These are phyloP conservation scores for Lepilemur ruficaudatus DNA, from an alignment of 2,797 vertebrate species.

Conservation along the genomic window DNA sequence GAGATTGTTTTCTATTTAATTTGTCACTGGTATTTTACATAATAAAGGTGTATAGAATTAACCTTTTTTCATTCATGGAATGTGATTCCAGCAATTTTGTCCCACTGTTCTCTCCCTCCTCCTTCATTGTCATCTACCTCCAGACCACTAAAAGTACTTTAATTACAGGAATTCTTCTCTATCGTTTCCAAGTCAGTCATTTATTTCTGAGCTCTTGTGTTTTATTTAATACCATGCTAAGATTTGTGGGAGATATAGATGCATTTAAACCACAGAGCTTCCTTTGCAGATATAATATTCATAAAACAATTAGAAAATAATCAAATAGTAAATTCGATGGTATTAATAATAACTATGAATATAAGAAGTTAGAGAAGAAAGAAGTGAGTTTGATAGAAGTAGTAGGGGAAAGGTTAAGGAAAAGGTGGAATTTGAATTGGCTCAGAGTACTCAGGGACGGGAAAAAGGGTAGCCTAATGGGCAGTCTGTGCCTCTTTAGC, in stretches of 20 bases:
- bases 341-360: neutral
- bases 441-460: neutral
- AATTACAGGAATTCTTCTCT: neutral
- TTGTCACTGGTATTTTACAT: neutral
- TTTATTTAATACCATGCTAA: neutral
- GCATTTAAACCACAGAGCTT: neutral
- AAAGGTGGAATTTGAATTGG: neutral
- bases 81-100: neutral
- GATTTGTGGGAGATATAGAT: neutral
- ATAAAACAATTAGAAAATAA: neutral
- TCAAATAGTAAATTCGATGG: neutral
- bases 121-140: neutral
- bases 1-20: conserved; percentile 1
- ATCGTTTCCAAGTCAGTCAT: neutral
- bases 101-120: neutral
- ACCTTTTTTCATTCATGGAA: neutral
- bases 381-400: neutral
- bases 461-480: neutral
- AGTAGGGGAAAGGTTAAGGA: neutral
- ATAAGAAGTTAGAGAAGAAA: neutral
- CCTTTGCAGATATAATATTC: neutral
- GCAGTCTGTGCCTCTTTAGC: neutral
- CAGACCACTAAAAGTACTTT: neutral
- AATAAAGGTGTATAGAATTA: neutral
- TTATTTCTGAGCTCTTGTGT: neutral